Percentiles rank a stretch among this genome's conserved stretches.
Evolutionary conservation across 2,113 vertebrate species (phyloP).

Genomic region (Orycteropus afer): DNA sequence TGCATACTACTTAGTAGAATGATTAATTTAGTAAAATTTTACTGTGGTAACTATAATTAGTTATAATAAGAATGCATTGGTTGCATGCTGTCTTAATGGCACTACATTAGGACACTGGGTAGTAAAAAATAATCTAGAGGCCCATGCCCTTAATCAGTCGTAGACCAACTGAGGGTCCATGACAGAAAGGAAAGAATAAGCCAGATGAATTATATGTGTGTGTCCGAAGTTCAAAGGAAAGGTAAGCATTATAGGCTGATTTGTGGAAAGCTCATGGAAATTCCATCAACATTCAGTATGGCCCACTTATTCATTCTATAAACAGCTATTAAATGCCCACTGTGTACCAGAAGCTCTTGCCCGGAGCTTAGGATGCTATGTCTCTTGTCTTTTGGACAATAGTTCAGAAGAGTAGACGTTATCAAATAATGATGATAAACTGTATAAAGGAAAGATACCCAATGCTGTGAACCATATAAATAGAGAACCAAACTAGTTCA

Average conservation of each 20-base stretch:
- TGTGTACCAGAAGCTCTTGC: neutral
- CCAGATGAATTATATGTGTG: neutral
- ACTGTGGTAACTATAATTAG: constrained; percentile 36
- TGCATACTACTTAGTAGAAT: constrained; percentile 58
- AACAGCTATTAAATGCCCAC: neutral
- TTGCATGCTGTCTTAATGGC: neutral
- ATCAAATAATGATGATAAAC: neutral
- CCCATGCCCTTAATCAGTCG: neutral
- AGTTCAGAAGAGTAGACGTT: neutral
- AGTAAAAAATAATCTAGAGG: neutral
- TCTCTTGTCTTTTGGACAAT: neutral
- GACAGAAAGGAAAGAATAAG: neutral
- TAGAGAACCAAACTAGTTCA: neutral
- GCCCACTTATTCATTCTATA: neutral
- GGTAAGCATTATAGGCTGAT: neutral
- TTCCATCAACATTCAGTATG: neutral
- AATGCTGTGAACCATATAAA: neutral
- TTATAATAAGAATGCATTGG: constrained; percentile 48
- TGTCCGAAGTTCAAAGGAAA: constrained; percentile 22
- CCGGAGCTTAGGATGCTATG: neutral
- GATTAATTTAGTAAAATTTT: constrained; percentile 65
- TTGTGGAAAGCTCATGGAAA: neutral
- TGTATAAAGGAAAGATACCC: neutral
- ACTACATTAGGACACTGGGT: neutral
- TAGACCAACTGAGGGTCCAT: neutral